Evolutionary conservation across 2,113 vertebrate genomes (phyloP).

Genomic region (Polypterus bichir): DNA sequence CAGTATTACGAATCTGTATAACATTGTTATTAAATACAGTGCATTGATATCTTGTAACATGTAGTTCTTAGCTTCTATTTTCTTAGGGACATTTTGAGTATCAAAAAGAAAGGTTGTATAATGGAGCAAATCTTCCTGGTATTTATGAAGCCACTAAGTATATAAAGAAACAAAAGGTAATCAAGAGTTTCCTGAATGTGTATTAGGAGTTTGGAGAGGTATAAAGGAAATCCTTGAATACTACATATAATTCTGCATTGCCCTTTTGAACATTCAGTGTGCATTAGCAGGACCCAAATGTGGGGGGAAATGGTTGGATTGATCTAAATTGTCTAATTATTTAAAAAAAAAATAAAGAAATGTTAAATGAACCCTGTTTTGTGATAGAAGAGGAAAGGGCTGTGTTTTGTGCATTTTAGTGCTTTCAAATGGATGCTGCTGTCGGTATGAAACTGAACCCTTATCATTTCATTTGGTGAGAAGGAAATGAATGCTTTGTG

Average conservation of each 20-base stretch:
- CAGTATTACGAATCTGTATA: constrained; percentile 50
- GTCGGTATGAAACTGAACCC: too few relatives aligned
- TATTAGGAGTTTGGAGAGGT: constrained; percentile 12
- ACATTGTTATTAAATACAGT: constrained; percentile 56
- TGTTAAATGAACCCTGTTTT: constrained; percentile 71
- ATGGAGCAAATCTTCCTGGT: constrained; percentile 47
- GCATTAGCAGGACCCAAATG: constrained; percentile 43
- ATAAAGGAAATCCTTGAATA: constrained; percentile 10
- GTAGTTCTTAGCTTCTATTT: constrained; percentile 53
- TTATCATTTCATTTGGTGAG: too few relatives aligned
- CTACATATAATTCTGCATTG: constrained; percentile 19
- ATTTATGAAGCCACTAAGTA: constrained; percentile 36
- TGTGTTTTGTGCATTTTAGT: too few relatives aligned
- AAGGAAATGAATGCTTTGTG: too few relatives aligned
- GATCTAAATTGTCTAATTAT: constrained; percentile 72
- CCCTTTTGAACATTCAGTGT: constrained; percentile 36
- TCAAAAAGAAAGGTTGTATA: constrained; percentile 53
- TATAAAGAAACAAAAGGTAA: constrained; percentile 35
- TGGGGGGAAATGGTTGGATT: constrained; percentile 46
- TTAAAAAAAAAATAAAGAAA: constrained; percentile 68
- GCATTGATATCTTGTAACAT: constrained; percentile 55
- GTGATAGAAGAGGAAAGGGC: constrained; percentile 43
- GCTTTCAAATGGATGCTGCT: too few relatives aligned
- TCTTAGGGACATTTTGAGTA: constrained; percentile 45
- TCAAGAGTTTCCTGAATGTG: constrained; percentile 32